These are phyloP conservation scores for Palaemon carinicauda DNA, from an alignment of 1,140 invertebrate species.

Conservation along the genomic window DNA sequence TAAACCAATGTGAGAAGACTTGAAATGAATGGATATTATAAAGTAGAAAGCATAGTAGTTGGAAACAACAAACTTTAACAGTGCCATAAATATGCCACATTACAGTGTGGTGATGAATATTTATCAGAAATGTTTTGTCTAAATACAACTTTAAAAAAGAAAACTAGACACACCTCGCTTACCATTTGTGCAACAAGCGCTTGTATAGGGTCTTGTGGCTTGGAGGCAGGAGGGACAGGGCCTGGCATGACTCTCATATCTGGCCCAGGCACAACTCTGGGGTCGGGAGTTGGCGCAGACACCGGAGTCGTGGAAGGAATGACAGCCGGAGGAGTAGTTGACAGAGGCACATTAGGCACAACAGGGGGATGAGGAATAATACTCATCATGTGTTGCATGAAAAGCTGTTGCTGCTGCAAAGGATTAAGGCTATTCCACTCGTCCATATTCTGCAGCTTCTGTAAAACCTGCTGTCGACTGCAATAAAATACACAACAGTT, in stretches of 20 bases:
- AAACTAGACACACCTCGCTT: neutral
- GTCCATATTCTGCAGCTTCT: conserved; percentile 72
- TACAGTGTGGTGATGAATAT: too few species aligned
- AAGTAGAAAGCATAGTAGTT: too few species aligned
- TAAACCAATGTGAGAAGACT: too few species aligned
- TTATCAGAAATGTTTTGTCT: too few species aligned
- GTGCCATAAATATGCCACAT: too few species aligned
- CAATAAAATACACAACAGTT: conserved; percentile 60
- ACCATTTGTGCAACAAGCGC: conserved; percentile 57
- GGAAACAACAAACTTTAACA: too few species aligned
- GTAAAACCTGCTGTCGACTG: conserved; percentile 65
- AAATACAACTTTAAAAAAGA: too few species aligned
- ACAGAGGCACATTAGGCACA: conserved; percentile 46
- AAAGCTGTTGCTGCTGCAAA: conserved; percentile 72
- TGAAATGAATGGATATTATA: too few species aligned
- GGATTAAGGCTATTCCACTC: conserved; percentile 71
- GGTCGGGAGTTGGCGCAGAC: conserved; percentile 29
- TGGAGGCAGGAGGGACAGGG: conserved; percentile 17
- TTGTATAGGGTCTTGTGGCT: conserved; percentile 57
- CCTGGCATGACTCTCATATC: conserved; percentile 26
- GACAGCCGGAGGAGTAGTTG: conserved; percentile 33
- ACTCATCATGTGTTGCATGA: conserved; percentile 68
- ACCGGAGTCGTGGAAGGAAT: conserved; percentile 34
- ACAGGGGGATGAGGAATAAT: conserved; percentile 63
- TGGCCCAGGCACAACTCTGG: conserved; percentile 23